Percentiles rank a stretch among this genome's conserved stretches.
phyloP scores from a whole-genome alignment of 2,797 vertebrate genomes.

The Uromys caudimaculatus region DNA sequence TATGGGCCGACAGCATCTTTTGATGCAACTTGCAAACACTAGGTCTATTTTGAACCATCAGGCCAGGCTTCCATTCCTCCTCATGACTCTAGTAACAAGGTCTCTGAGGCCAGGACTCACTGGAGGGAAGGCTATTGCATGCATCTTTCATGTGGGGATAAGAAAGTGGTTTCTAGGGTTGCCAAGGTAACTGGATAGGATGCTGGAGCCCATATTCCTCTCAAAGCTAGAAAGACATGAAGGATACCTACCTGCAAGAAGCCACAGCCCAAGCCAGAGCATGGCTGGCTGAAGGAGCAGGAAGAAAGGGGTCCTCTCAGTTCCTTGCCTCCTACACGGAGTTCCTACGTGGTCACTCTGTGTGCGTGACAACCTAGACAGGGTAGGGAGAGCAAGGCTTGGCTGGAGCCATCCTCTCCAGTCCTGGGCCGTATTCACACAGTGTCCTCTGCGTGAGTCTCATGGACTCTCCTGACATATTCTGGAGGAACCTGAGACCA shows the following conservation, averaged over 20 bases:
- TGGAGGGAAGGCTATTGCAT: too few relatives aligned
- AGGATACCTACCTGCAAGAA: neutral
- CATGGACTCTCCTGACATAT: neutral
- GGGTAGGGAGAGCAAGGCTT: neutral
- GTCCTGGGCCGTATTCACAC: neutral
- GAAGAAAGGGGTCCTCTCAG: neutral
- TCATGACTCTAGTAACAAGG: neutral
- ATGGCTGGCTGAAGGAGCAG: neutral
- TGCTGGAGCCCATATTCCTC: neutral
- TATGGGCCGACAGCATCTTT: neutral
- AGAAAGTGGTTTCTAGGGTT: neutral
- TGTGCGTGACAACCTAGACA: neutral
- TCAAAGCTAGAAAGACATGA: neutral
- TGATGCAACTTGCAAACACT: neutral
- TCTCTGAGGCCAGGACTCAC: neutral
- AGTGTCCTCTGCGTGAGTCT: neutral
- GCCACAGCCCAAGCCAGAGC: neutral
- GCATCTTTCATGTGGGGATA: rapidly evolving
- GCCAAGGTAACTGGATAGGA: neutral
- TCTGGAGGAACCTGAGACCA: neutral
- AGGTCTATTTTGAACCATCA: neutral
- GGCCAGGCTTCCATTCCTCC: neutral
- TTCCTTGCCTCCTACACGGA: neutral
- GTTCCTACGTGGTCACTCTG: neutral
- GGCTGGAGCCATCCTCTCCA: neutral